Base-by-base conservation (phyloP, 2,797 vertebrate genomes). In the Enteromius mattozi region DNA sequence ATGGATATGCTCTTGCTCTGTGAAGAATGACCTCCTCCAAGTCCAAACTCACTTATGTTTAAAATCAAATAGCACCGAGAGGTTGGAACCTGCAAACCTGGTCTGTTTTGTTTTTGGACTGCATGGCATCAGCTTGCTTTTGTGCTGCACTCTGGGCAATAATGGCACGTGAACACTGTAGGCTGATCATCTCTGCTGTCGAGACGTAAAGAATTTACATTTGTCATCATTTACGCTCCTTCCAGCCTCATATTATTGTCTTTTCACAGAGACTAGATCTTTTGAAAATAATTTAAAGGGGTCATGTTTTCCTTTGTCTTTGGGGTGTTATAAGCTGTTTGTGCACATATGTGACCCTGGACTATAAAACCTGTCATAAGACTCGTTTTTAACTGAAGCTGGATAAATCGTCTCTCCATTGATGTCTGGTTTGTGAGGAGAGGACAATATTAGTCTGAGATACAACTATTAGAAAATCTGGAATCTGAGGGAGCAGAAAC, bases 21-120 rank as follows among this genome's bases (percentile, higher is more conserved):
- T 49, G 24, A 42, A 65, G 45, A 49, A 45, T 66, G 35, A 56
- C 40, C 12, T 42, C 76, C 17, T 65, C 17, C 27, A 56, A 33
- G 21, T 86, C 85, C 77, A 84, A 81, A 83, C 72, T 83, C 72
- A 54, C 70, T 92, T 92, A 2, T 90, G 88, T 91, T 92, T 92
- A 88, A 92, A 93, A 92, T 92, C 88, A 91, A 91, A 92, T 94
- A 95, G 95, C 95, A 96, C 94, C 95, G 75, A 93, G 92, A 92
- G 92, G 91, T 94, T 95, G 91, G 93, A 92, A 88, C 92, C 78
- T 89, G 90, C 90, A 42, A 70, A 85, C 65, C 77, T 91, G 88
- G 88, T 90, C 89, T 76, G 84, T 88, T 65, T 82, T 90, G 87
- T 87, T 6, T 91, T 91, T 87, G 12, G 89, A 81, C 85, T 83